A percentile compares a stretch with the other conserved stretches of the same genome.
phyloP scores from a whole-genome alignment of 2,113 vertebrate species.

The Heterocephalus glaber region DNA sequence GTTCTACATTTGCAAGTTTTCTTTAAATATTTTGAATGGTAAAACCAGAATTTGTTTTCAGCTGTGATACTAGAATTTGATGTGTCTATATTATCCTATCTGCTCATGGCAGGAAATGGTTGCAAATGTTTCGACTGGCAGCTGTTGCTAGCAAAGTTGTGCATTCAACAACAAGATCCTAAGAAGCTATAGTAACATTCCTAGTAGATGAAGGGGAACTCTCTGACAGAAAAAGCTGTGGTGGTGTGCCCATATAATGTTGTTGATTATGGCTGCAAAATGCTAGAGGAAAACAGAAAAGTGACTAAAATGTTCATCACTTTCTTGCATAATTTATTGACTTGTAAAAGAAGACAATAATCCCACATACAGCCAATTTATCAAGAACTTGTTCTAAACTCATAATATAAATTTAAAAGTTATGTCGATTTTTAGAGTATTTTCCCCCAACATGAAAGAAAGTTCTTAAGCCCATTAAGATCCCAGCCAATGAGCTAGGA shows the following conservation, averaged over 20 bases:
- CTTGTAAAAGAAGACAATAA: constrained; percentile 75
- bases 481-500: constrained; percentile 1
- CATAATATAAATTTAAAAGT: constrained; percentile 42
- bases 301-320: constrained; percentile 71
- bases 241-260: constrained; percentile 59
- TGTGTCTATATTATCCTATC: constrained; percentile 57
- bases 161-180: constrained; percentile 1
- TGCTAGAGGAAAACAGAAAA: constrained; percentile 54
- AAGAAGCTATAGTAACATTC: constrained; percentile 69
- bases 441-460: constrained; percentile 8
- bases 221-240: constrained; percentile 56
- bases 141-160: constrained; percentile 62
- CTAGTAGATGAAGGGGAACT: constrained; percentile 61
- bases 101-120: constrained; percentile 63
- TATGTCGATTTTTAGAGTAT: background rate
- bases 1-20: constrained; percentile 56
- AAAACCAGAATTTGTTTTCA: constrained; percentile 65
- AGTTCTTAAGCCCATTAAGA: constrained; percentile 37
- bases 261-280: constrained; percentile 56
- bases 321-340: constrained; percentile 75
- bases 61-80: constrained; percentile 65
- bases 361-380: constrained; percentile 50
- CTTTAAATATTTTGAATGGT: constrained; percentile 59
- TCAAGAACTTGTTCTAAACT: constrained; percentile 58
- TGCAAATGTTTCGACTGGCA: constrained; percentile 62